These are phyloP conservation scores for Diploscapter pachys DNA, from an alignment of 1,140 invertebrate species.

Conservation along the genomic window DNA sequence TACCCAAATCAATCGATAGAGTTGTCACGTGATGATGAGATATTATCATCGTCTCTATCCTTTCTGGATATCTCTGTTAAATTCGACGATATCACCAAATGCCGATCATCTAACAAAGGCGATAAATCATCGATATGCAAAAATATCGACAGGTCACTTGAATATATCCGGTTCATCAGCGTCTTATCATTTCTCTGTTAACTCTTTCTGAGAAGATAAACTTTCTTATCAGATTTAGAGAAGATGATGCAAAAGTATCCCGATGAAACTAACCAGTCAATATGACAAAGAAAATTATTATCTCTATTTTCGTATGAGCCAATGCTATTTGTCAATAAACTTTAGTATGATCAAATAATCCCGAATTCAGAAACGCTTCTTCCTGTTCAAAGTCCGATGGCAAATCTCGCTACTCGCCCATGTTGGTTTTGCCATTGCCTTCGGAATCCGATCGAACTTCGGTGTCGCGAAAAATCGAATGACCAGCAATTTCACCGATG, in stretches of 20 bases:
- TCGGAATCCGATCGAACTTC: slow-evolving; percentile 41
- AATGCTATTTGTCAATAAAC: neutral
- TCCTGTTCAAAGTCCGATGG: slow-evolving; percentile 38
- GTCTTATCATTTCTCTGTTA: too few relatives aligned
- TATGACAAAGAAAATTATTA: neutral
- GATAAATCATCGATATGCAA: too few relatives aligned
- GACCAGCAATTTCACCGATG: slow-evolving; percentile 39
- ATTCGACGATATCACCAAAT: too few relatives aligned
- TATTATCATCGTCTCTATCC: too few relatives aligned
- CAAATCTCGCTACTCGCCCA: slow-evolving; percentile 37
- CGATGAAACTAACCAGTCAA: neutral
- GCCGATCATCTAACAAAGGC: too few relatives aligned
- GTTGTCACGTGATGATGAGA: too few relatives aligned
- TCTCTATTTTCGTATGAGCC: neutral
- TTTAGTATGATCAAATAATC: neutral
- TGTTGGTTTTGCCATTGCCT: slow-evolving; percentile 38
- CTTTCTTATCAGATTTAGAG: neutral
- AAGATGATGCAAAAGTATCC: neutral
- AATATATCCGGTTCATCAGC: too few relatives aligned
- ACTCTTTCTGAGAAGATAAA: neutral
- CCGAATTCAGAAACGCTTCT: slow-evolving; percentile 33
- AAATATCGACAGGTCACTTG: too few relatives aligned
- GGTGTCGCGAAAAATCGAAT: slow-evolving; percentile 38
- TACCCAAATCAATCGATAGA: too few relatives aligned
- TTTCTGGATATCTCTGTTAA: too few relatives aligned